phyloP scores from a whole-genome alignment of 1,140 invertebrate genomes.

The Streblospio benedicti region DNA sequence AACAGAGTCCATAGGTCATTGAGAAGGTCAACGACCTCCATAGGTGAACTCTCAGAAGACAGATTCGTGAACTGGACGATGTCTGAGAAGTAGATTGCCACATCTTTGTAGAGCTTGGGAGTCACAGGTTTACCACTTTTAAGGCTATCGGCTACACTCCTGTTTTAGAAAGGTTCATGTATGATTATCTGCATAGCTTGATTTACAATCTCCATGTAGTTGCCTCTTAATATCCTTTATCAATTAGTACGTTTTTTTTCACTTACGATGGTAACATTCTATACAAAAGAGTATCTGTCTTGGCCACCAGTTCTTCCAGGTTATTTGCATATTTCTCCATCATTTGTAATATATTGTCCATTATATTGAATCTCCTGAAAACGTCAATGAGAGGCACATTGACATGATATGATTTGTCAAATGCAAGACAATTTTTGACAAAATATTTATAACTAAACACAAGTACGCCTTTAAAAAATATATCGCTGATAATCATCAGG shows the following conservation, averaged over 20 bases:
- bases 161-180: no score
- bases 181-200: no score
- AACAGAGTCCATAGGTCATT: slow-evolving; percentile 91
- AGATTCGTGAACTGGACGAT: slow-evolving; percentile 87
- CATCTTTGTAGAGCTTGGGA: slow-evolving; percentile 74
- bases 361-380: slow-evolving; percentile 63
- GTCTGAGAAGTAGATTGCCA: slow-evolving; percentile 80
- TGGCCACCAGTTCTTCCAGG: slow-evolving; percentile 75
- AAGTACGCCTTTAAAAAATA: no score
- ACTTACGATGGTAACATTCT: slow-evolving; percentile 74
- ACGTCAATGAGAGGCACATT: no score
- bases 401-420: no score
- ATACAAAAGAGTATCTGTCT: slow-evolving; percentile 78
- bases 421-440: no score
- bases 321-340: slow-evolving; percentile 86
- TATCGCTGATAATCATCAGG: no score
- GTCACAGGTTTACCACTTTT: slow-evolving; percentile 73
- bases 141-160: slow-evolving; percentile 77
- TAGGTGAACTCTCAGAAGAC: slow-evolving; percentile 54
- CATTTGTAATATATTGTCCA: slow-evolving; percentile 89
- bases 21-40: slow-evolving; percentile 71
- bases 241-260: no score
- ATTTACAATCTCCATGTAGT: no score
- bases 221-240: no score
- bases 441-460: no score